A percentile compares a stretch with the other conserved stretches of the same genome.
Evolutionary conservation across 2,113 vertebrate species (phyloP).

Genomic region (Petrocephalus microphthalmus): DNA sequence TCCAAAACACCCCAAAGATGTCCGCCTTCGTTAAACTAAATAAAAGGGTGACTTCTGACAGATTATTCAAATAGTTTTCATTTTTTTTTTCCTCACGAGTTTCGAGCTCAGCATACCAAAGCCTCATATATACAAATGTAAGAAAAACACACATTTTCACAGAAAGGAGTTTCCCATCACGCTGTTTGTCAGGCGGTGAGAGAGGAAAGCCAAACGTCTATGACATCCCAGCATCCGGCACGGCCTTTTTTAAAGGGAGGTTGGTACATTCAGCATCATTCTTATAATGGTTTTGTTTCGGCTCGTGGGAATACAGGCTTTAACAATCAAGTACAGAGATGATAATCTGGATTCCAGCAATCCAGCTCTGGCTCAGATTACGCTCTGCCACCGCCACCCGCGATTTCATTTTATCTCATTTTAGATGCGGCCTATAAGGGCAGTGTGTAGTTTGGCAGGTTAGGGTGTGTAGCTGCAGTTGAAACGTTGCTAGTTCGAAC

Average conservation of each 20-base stretch:
- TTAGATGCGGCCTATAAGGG: not conserved
- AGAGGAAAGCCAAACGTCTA: not conserved
- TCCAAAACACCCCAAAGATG: not conserved
- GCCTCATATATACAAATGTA: not conserved
- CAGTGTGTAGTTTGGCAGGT: not conserved
- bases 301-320: not conserved
- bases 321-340: conserved; percentile 13
- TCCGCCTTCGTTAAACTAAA: not conserved
- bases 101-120: not conserved
- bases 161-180: not conserved
- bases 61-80: not conserved
- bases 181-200: not conserved
- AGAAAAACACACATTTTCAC: not conserved
- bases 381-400: not conserved
- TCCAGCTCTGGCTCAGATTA: not conserved
- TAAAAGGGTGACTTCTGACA: not conserved
- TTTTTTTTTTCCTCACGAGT: not conserved
- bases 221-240: not conserved
- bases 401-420: not conserved
- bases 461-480: not conserved
- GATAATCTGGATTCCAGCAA: not conserved
- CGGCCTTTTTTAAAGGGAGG: not conserved
- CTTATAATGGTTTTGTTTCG: conserved; percentile 2
- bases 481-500: not conserved
- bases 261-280: not conserved